Evolutionary conservation across 2,797 vertebrate species (phyloP).

Genomic region (Peromyscus attwateri): DNA sequence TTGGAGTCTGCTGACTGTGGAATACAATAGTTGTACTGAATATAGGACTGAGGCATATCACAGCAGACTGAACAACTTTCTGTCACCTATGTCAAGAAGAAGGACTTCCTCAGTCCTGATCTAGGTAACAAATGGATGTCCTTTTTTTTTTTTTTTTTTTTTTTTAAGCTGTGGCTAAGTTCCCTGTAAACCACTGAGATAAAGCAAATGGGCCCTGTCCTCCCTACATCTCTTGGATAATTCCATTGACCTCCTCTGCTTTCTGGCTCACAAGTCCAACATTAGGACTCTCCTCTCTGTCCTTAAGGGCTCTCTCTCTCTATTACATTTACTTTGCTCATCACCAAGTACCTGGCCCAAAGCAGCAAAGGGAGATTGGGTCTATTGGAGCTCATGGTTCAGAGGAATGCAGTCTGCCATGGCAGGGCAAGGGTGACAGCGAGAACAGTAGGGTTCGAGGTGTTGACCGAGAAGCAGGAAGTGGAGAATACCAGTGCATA

Average conservation of each 20-base stretch:
- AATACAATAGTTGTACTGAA: background rate
- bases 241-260: background rate
- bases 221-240: slow-evolving; percentile 9
- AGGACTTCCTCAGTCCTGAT: background rate
- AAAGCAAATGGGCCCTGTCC: background rate
- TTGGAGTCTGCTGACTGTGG: background rate
- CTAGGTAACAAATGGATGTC: background rate
- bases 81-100: background rate
- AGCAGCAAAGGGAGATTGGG: no score
- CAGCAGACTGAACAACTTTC: background rate
- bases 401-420: background rate
- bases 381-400: background rate
- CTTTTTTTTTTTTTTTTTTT: background rate
- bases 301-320: background rate
- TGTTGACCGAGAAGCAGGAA: background rate
- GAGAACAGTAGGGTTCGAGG: background rate
- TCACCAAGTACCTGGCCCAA: background rate
- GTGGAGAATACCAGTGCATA: background rate
- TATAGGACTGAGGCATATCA: background rate
- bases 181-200: background rate
- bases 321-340: background rate
- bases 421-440: background rate
- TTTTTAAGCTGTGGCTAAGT: background rate
- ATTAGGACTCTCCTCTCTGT: background rate
- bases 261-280: background rate